A percentile compares a stretch with the other conserved stretches of the same genome.
Evolutionary conservation across 2,113 vertebrate species (phyloP).

Genomic region (Scopus umbretta): DNA sequence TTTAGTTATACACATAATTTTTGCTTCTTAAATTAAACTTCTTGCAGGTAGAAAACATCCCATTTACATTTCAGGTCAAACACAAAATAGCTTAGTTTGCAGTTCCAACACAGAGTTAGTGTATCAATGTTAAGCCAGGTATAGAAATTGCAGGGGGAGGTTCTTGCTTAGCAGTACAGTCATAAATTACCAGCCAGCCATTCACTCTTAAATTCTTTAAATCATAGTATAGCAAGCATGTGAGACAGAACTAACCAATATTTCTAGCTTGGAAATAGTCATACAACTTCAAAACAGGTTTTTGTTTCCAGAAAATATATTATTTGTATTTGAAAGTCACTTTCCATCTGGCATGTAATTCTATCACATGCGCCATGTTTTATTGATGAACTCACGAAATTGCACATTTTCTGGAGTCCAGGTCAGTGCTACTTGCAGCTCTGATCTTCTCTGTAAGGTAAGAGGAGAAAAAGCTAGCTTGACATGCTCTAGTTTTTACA

Average conservation of each 20-base stretch:
- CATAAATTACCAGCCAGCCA: background rate
- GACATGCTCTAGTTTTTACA: background rate
- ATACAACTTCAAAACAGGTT: background rate
- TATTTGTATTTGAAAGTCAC: background rate
- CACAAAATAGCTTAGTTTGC: background rate
- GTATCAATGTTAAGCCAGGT: background rate
- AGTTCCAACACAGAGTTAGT: background rate
- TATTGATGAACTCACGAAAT: slow-evolving; percentile 72
- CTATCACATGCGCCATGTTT: background rate
- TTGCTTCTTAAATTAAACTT: background rate
- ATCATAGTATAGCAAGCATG: background rate
- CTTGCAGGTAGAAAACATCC: background rate
- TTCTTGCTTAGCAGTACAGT: background rate
- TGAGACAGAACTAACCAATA: background rate
- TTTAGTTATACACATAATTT: background rate
- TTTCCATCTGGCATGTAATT: background rate
- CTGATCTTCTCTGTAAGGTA: slow-evolving; percentile 80
- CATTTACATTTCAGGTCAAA: background rate
- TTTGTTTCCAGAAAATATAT: background rate
- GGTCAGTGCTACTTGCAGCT: slow-evolving; percentile 51
- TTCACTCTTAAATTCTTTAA: background rate
- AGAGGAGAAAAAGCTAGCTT: background rate
- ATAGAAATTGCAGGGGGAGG: background rate
- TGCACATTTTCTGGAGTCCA: slow-evolving; percentile 72
- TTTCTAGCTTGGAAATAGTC: background rate